Evolutionary conservation across 2,113 vertebrate genomes (phyloP).

Genomic region (Coryphaenoides rupestris): DNA sequence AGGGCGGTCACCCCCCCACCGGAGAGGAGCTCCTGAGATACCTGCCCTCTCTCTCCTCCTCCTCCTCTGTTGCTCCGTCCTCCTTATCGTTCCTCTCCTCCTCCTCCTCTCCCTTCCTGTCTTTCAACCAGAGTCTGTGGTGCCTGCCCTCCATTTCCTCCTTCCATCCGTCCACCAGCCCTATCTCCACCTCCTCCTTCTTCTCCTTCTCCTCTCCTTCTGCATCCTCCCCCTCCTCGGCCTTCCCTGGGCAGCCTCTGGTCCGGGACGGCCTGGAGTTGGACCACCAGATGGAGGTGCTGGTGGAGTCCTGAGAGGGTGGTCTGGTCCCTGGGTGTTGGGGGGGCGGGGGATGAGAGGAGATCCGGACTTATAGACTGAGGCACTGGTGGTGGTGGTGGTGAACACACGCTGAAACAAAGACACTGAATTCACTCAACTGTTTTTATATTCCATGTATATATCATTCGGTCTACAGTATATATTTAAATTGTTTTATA

Average conservation of each 20-base stretch:
- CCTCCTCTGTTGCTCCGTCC: not conserved
- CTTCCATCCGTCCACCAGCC: slow-evolving; percentile 33
- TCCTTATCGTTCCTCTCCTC: slow-evolving; percentile 17
- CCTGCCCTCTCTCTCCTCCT: slow-evolving; percentile 34
- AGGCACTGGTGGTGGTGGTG: too few species aligned
- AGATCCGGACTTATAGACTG: slow-evolving; percentile 5
- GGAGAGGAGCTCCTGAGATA: slow-evolving; percentile 53
- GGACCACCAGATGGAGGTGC: slow-evolving; percentile 77
- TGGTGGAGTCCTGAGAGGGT: slow-evolving; percentile 70
- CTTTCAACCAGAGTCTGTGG: slow-evolving; percentile 35
- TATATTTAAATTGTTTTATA: not conserved
- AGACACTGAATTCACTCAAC: not conserved
- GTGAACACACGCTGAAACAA: not conserved
- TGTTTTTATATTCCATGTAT: not conserved
- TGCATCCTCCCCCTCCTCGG: slow-evolving; percentile 14
- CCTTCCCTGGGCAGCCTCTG: slow-evolving; percentile 30
- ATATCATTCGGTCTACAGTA: too few species aligned
- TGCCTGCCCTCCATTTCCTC: slow-evolving; percentile 52
- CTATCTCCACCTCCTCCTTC: not conserved
- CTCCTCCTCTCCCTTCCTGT: slow-evolving; percentile 37
- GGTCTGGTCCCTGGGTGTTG: too few species aligned
- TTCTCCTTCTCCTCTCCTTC: slow-evolving; percentile 40
- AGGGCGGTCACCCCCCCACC: slow-evolving; percentile 14
- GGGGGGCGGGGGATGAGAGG: too few species aligned
- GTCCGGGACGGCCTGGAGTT: slow-evolving; percentile 70